Conservation (phyloP, 1,140 invertebrate species). For the Drosophila orena region DNA sequence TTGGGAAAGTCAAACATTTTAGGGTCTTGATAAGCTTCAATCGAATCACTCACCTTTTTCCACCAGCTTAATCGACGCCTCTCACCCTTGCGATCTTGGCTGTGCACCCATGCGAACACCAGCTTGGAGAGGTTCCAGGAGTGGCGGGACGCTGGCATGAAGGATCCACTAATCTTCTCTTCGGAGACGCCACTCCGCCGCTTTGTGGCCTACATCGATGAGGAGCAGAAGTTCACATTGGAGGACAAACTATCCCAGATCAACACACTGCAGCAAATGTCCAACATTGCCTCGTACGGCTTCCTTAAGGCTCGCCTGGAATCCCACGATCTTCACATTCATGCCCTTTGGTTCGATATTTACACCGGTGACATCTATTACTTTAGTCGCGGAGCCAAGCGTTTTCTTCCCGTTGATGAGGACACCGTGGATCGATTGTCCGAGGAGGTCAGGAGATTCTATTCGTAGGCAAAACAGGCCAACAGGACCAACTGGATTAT, state of each 20-base stretch:
- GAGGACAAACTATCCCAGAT: conserved; percentile 98
- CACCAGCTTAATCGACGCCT: conserved; percentile 90
- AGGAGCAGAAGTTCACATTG: conserved; percentile 94
- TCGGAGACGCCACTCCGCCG: conserved; percentile 93
- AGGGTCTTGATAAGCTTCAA: background rate
- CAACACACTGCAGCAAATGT: conserved; percentile 96
- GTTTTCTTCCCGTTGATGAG: conserved; percentile 93
- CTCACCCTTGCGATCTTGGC: conserved; percentile 95
- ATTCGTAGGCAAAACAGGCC: conserved; percentile 86
- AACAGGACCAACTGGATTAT: conserved; percentile 34
- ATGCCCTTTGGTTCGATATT: conserved; percentile 98
- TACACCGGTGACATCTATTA: conserved; percentile 98
- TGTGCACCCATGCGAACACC: conserved; percentile 93
- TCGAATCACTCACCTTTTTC: background rate
- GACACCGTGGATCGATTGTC: conserved; percentile 90
- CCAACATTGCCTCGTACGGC: conserved; percentile 97
- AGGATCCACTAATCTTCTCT: conserved; percentile 91
- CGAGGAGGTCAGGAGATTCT: conserved; percentile 92
- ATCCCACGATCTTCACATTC: conserved; percentile 93
- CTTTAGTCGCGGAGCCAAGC: conserved; percentile 93
- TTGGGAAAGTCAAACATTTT: background rate
- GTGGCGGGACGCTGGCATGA: conserved; percentile 87
- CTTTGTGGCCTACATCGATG: conserved; percentile 97
- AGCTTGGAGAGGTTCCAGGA: conserved; percentile 94
- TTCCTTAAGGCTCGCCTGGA: conserved; percentile 94